Base-by-base conservation (phyloP, 2,888 invertebrate species). In the Artemia sp. region DNA sequence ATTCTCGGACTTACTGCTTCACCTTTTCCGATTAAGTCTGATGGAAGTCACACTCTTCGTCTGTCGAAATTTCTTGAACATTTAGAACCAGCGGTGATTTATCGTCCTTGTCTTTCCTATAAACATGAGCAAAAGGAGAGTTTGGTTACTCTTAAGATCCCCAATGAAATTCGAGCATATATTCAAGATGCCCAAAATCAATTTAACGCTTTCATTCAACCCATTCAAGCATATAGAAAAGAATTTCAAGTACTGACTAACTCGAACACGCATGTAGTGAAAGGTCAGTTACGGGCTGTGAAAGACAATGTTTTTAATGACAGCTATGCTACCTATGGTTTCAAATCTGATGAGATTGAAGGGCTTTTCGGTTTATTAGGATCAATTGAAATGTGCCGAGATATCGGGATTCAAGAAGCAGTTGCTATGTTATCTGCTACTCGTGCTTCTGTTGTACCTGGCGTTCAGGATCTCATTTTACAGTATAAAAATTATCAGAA, bases 361-460 rank as follows among this genome's bases (percentile, higher is more conserved):
- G 51, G 19, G 12, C 68, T 68, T 38, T 12, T 68, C n/a, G 19
- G 38, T 12, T 7, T 68, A 7, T 51, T 68, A 12, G 12, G 19
- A 19, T 68, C 68, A 12, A 12, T 68, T n/a, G 68, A 68, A 14
- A 9, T 68, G 12, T 38, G 51, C 68, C 50, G 12, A 51, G 51
- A 68, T 8, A 68, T 68, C n/a, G 68, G 68, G 51, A 51, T 68
- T 51, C 51, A 68, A 19, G 68, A 68, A 51, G 68, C 68, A 14
- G 51, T 68, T 12, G 12, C 51, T 8, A 8, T 68, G n/a, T 51
- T 68, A 51, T n/a, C 50, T 2, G 6, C 38, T 38, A 38, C 38
- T 38, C 6, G 6, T 38, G 38, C 6, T 38, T 51, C 38, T 11
- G 68, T 12, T 12, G 19, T 51, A 8, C 11, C 51, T 12, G 51